phyloP scores from a whole-genome alignment of 2,797 vertebrate species.

The Clamator glandarius region DNA sequence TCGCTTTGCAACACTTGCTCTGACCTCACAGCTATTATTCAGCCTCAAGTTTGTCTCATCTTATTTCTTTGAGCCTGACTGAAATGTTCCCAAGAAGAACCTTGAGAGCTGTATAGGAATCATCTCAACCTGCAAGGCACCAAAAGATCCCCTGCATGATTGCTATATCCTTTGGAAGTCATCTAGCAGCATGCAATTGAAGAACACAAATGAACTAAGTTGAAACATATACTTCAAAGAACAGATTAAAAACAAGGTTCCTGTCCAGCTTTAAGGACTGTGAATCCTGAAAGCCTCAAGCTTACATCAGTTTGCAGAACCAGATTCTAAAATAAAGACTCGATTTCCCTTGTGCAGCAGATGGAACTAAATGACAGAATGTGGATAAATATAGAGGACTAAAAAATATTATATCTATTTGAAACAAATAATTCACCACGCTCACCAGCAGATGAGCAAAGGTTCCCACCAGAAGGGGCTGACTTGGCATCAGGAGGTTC shows the following conservation, averaged over 20 bases:
- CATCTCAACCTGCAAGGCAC: neutral
- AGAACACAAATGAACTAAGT: neutral
- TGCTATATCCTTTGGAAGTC: neutral
- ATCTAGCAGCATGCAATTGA: neutral
- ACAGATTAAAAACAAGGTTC: neutral
- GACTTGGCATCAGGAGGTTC: neutral
- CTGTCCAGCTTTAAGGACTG: neutral
- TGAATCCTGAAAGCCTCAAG: neutral
- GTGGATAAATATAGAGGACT: constrained; percentile 53
- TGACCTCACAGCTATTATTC: neutral
- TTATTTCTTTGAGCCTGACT: neutral
- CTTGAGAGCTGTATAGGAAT: neutral
- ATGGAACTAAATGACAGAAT: constrained; percentile 52
- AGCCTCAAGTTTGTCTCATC: neutral
- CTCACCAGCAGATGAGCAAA: neutral
- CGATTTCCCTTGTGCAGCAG: constrained; percentile 23
- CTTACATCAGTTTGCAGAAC: neutral
- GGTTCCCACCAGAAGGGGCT: neutral
- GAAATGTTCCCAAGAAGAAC: neutral
- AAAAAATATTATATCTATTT: constrained; percentile 34
- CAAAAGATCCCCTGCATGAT: neutral
- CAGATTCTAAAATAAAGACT: constrained; percentile 48
- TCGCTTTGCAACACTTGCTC: neutral
- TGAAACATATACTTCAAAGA: neutral
- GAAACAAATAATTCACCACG: constrained; percentile 34